Evolutionary conservation across 2,113 vertebrate genomes (phyloP), one percentile per base, ranked within the genome.

Genomic region (Cyanoramphus novaezelandiae): DNA sequence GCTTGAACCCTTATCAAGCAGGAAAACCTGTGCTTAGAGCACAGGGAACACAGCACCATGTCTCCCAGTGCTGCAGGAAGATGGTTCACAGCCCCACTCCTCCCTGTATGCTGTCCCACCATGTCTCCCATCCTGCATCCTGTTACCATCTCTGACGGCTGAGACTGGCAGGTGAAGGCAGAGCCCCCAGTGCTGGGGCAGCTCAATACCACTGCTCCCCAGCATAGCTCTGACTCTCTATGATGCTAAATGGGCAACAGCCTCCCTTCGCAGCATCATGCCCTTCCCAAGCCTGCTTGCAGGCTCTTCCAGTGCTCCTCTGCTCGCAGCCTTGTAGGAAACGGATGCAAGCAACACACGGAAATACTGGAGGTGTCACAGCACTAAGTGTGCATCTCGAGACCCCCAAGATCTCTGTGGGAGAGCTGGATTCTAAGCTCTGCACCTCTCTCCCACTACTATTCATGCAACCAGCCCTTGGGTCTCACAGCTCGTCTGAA

Each of bases 1-100:
- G 39, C 77, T 70, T 27, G 23, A 92, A 80, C 39, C n/a, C 50
- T 41, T 28, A 82, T 19, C 64, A 78, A 78, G 80, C 13, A 75
- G 47, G 33, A 90, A 83, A 20, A 23, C 10, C 28, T 0, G 0
- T 13, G 44, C 65, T 35, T 0, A 0, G 76, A 93, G 62, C 69
- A 57, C 44, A 5, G 15, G 39, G 35, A 95, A 59, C 6, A 11
- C 0, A 0, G 62, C 0, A 1, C 57, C 31, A 7, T 0, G 6
- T 31, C 25, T 80, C 65, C 74, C 10, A 3, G 0, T 7, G 52
- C 37, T 29, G 43, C 50, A 53, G 49, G 28, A 43, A 35, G 18
- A 20, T 6, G 16, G 21, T 5, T 20, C 0, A 1, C 3, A 35
- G 63, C 16, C 41, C 63, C 3, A 7, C 43, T 53, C 41, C 53